Base-by-base conservation (phyloP, 2,113 vertebrate genomes). In the Dascyllus trimaculatus region DNA sequence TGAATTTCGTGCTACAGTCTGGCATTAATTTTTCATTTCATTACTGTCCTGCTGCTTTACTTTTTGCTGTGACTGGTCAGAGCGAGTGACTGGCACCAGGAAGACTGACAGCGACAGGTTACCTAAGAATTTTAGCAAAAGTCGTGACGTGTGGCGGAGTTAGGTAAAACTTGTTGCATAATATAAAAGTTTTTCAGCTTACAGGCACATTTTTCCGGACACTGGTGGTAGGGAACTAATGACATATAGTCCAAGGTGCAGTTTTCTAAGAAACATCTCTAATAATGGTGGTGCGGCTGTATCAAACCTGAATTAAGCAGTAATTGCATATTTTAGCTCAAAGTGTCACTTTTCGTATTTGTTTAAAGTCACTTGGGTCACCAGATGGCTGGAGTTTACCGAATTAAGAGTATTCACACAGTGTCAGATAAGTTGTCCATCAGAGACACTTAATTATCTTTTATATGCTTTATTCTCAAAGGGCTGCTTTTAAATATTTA, bases 41-140 rank as follows among this genome's bases (percentile, higher is more conserved):
- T 81, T 61, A 65, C 18, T 53, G 14, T 49, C 24, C 70, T 17
- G 64, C 77, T 87, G 66, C 2, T 81, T 80, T 58, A 45, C 58
- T 83, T 81, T 85, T 46, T 51, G 22, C 78, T 38, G 24, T 64
- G n/a, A 71, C 32, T 10, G 4, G 59, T 46, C 69, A 24, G n/a
- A 61, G 74, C 3, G 4, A 56, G 64, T 45, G 63, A 54, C 67
- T 80, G 59, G 71, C 74, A 76, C 49, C 64, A 18, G 11, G 26
- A 46, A 26, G 58, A 53, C 57, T 75, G 21, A 71, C 1, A 4
- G 29, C 25, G 56, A 35, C 43, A 61, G 62, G 53, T 82, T 64
- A 24, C 40, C 46, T 62, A 22, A 63, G 21, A 46, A 21, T 81
- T 67, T 32, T 22, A 69, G 82, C 67, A 58, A 69, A 81, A 63